Percentiles rank a stretch among this genome's conserved stretches.
Evolutionary conservation across 2,797 vertebrate species (phyloP).

Genomic region (Pachyuromys duprasi): DNA sequence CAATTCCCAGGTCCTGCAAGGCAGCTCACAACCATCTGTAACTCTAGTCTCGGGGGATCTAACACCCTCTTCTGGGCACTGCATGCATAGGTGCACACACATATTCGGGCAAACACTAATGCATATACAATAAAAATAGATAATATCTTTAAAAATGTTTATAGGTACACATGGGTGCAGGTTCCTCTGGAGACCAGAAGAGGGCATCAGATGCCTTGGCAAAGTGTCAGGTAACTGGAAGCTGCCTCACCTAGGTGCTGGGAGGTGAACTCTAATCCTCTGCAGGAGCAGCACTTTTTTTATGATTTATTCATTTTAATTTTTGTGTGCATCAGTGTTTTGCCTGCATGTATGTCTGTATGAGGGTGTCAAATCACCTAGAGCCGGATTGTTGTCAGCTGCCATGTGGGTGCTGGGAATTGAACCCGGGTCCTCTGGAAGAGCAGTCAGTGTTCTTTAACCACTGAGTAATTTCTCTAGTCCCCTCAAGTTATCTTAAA

Average conservation of each 20-base stretch:
- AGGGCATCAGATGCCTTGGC: background rate
- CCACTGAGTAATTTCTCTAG: background rate
- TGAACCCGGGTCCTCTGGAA: too few relatives aligned
- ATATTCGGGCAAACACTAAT: background rate
- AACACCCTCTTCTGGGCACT: background rate
- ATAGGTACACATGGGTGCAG: background rate
- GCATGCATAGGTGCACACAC: background rate
- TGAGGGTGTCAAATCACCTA: too few relatives aligned
- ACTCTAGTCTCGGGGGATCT: background rate
- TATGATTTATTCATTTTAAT: too few relatives aligned
- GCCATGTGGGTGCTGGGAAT: too few relatives aligned
- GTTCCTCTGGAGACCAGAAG: background rate
- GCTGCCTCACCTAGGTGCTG: background rate
- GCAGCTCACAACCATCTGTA: background rate
- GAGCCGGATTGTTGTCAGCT: too few relatives aligned
- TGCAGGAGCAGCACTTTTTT: too few relatives aligned
- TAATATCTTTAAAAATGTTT: background rate
- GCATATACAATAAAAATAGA: background rate
- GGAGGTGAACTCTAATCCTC: background rate
- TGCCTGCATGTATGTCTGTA: too few relatives aligned
- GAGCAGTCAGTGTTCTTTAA: background rate
- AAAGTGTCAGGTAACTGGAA: background rate
- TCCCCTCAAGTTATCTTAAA: constrained; percentile 15
- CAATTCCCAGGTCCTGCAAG: background rate
- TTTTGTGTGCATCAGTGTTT: too few relatives aligned